A percentile compares a stretch with the other conserved stretches of the same genome.
These are phyloP conservation scores for Kradibia gibbosae DNA, from an alignment of 1,140 invertebrate genomes.

Conservation along the genomic window DNA sequence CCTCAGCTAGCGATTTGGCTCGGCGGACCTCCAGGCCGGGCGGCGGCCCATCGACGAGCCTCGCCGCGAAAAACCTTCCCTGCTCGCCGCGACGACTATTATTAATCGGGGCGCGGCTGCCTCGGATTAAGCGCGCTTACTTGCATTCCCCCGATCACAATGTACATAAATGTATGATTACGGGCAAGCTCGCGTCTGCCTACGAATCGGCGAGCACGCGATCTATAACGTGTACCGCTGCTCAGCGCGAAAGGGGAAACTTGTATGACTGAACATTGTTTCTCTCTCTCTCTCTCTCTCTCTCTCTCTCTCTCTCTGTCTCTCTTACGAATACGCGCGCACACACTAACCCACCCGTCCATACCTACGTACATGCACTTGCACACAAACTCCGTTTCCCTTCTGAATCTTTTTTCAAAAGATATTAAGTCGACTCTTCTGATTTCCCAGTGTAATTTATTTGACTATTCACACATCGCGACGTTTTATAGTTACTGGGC, in stretches of 20 bases:
- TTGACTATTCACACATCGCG: constrained; percentile 20
- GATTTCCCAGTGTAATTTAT: constrained; percentile 44
- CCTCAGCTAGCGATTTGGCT: no score
- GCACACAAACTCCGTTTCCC: no score
- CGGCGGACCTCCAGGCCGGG: no score
- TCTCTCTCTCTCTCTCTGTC: no score
- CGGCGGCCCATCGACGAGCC: no score
- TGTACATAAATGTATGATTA: not conserved
- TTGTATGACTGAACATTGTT: constrained; percentile 35
- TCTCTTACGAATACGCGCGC: no score
- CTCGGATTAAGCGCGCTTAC: not conserved
- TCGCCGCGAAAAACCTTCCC: no score
- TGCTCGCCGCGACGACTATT: not conserved
- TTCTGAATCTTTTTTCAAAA: constrained; percentile 4
- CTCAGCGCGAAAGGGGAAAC: constrained; percentile 5
- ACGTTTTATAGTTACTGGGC: constrained; percentile 21
- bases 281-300: constrained; percentile 7
- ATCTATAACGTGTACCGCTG: not conserved
- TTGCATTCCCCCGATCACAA: not conserved
- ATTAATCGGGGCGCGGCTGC: not conserved
- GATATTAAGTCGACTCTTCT: constrained; percentile 19
- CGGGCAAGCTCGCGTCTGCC: not conserved
- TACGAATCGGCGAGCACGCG: not conserved
- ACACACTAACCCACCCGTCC: no score
- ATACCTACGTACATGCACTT: no score